phyloP scores from a whole-genome alignment of 2,888 invertebrate genomes.

The Nomada ferruginata region DNA sequence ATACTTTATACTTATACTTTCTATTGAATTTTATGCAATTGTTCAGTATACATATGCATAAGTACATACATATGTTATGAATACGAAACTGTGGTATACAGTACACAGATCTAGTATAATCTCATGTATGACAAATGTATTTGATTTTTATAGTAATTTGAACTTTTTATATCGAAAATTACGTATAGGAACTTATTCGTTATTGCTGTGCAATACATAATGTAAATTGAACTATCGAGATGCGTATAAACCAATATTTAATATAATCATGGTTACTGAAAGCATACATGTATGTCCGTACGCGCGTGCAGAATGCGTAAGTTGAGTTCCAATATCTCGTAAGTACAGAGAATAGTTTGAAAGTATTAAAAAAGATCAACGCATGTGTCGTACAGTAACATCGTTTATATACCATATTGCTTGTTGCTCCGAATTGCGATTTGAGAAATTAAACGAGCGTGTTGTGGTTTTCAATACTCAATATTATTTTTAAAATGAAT shows the following conservation, averaged over 20 bases:
- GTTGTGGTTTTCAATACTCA: slow-evolving; percentile 59
- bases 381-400: slow-evolving; percentile 31
- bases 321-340: not conserved
- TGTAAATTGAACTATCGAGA: slow-evolving; percentile 29
- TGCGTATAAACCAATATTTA: slow-evolving; percentile 15
- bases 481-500: slow-evolving; percentile 38
- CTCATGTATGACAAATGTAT: slow-evolving; percentile 9
- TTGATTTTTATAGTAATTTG: slow-evolving; percentile 12
- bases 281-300: not conserved
- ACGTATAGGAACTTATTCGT: slow-evolving; percentile 22
- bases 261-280: slow-evolving; percentile 25
- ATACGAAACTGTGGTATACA: not conserved
- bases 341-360: not conserved
- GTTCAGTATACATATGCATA: not conserved
- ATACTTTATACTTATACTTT: not conserved
- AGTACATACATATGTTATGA: not conserved
- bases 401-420: slow-evolving; percentile 26
- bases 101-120: slow-evolving; percentile 5
- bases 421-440: slow-evolving; percentile 35
- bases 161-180: slow-evolving; percentile 27
- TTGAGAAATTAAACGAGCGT: slow-evolving; percentile 31
- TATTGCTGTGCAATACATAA: slow-evolving; percentile 63
- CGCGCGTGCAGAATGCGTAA: not conserved
- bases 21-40: not conserved
- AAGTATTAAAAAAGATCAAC: slow-evolving; percentile 1